A percentile compares a stretch with the other conserved stretches of the same genome.
phyloP scores from a whole-genome alignment of 2,113 vertebrate species.

The Hirundichthys speculiger region DNA sequence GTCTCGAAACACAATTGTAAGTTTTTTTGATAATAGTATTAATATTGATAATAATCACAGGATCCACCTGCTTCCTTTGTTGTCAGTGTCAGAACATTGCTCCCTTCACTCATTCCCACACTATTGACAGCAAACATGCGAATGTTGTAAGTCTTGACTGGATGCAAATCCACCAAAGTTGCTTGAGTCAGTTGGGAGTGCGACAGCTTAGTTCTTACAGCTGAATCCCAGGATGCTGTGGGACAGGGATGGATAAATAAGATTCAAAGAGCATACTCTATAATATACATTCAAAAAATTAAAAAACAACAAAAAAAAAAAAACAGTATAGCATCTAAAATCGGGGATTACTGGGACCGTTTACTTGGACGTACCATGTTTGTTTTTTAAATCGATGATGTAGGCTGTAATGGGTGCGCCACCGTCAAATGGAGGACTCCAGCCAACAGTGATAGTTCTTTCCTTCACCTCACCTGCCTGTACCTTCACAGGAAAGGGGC shows the following conservation, averaged over 20 bases:
- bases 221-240: conserved; percentile 61
- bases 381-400: conserved; percentile 57
- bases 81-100: conserved; percentile 65
- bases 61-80: conserved; percentile 70
- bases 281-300: background rate
- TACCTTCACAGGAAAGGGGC: conserved; percentile 57
- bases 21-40: background rate
- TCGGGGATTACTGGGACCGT: background rate
- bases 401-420: conserved; percentile 59
- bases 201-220: conserved; percentile 21
- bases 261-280: background rate
- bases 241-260: background rate
- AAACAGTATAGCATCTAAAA: too few relatives aligned
- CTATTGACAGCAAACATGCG: conserved; percentile 63
- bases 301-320: too few relatives aligned
- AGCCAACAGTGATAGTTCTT: conserved; percentile 54
- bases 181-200: conserved; percentile 52
- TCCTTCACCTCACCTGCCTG: conserved; percentile 56
- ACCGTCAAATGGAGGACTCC: conserved; percentile 61
- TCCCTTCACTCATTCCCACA: conserved; percentile 59
- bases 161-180: conserved; percentile 64
- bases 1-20: background rate
- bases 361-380: conserved; percentile 42
- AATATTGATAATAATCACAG: background rate
- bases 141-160: conserved; percentile 63